Evolutionary conservation across 30 jellyfish, hydroid and myxozoan species (phyloP), one percentile per base, ranked within the genome.

Genomic region (Aurelia aurita): DNA sequence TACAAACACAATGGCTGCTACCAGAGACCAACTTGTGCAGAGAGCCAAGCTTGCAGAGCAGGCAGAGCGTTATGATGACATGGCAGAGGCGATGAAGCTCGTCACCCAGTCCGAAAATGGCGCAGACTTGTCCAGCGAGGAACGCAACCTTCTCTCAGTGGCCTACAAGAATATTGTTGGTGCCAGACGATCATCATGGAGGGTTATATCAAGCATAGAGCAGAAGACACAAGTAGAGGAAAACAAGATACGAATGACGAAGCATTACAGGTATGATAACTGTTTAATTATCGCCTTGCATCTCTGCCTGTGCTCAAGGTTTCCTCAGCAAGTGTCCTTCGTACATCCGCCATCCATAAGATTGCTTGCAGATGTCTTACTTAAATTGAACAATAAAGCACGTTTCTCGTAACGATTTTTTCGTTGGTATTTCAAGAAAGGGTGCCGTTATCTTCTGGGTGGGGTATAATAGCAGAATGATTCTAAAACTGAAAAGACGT

Each of bases 111-210:
- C 81, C 84, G 87, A 61, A 53, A 32, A 55, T 51, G 95, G 77
- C 85, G 99, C 91, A 29, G 91, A 68, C 20, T 66, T 95, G 82
- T 64, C 92, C 15, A 82, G 91, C 61, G 99, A 95, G 60, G 99
- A 95, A 77, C 75, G 99, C 58, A 95, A 95, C 71, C 89, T 95
- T 58, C 87, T 95, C 57, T 89, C 98, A 28, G 99, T 95, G 66
- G 99, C 99, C 73, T 95, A 90, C 93, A 95, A 95, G 85, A 95
- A 95, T 77, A 87, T 95, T 14, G 99, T 95, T 53, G 99, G 99
- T 32, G 99, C 98, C 0, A 68, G 95, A n/a, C 83, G 99, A 4
- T 91, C 99, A 0, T 95, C 99, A 18, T 95, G 99, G 99, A 77
- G 99, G 61, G 98, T 90, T 29, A 78, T 95, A 20, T 59, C 97